Base-by-base conservation (phyloP, 2,797 vertebrate genomes). In the Poeciliopsis gracilis region DNA sequence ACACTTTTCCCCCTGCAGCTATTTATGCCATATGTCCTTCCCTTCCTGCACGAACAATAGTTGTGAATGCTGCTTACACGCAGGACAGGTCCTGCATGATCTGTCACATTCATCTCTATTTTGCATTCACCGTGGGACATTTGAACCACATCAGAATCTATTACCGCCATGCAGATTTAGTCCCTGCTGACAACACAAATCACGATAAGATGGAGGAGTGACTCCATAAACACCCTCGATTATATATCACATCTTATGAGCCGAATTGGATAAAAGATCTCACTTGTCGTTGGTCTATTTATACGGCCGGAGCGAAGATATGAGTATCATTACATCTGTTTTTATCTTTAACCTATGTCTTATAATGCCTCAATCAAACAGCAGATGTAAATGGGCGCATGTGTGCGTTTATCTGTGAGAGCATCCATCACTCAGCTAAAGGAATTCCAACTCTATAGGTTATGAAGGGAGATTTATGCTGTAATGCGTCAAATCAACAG, bases 51-150 rank as follows among this genome's bases (percentile, higher is more conserved):
- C 81, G 79, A 90, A 86, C 86, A 91, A 88, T 90, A 86, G 82
- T 79, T 86, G 80, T 81, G 80, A 82, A 91, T 86, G 81, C 85
- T 73, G 83, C 92, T 92, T 93, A 86, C 83, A 91, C 81, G 88
- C 84, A 83, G 88, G 87, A 87, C 82, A 84, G 82, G 88, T 89
- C 91, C 84, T 90, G 79, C 79, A 76, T 41, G 75, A 84, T 88
- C 84, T 88, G 90, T 92, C 92, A 92, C 93, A 95, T 95, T 93
- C 89, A 94, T 95, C 93, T 95, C 89, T 93, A 91, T 94, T 93
- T 92, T 88, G 83, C 88, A 85, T 93, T 93, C 91, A 94, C 93
- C 82, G 82, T 78, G 73, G 91, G 93, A 86, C 94, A 93, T 95
- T 94, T 92, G 93, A 95, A 93, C 89, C 88, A 89, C 92, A 91